Base-by-base conservation (phyloP, 2,113 vertebrate genomes). In the Vulpes ferrilata region DNA sequence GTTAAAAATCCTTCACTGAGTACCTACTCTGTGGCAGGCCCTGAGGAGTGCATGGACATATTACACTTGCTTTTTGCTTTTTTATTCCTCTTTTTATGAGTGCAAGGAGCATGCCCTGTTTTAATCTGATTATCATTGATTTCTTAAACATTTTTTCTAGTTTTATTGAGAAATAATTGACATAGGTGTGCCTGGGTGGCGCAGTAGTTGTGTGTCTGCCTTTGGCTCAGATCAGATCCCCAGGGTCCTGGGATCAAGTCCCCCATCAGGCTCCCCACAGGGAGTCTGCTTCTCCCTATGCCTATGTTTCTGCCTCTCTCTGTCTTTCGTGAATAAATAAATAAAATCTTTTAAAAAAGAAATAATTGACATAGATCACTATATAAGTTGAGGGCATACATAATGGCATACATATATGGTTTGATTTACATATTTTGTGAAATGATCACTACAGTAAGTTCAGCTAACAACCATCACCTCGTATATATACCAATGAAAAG, bases 1-100 rank as follows among this genome's bases (percentile, higher is more conserved):
- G 22, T 92, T 69, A 55, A 91, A 97, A 93, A 67, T 85, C 65
- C 53, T 95, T 71, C 32, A 81, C 32, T 48, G 20, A 85, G 38
- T 32, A 57, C 38, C 81, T 92, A 57, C 30, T 86, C 32, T 81
- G 67, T 92, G 59, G 53, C 65, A 32, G 53, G 67, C n/a, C 22
- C 35, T 57, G 38, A 91, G 89, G 65, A 74, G 51, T 76, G 6
- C 35, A 83, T 16, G 71, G 43, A 59, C 62, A 12, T 69, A 55
- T 76, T 67, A 48, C 35, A 79, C 22, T 95, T 76, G 16, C 38
- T 76, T 84, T 88, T 87, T 87, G 80, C 48, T 59, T 43, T 62
- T 43, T 32, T 60, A 10, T 25, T 8, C 3, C 11, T 38, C 1
- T 27, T 15, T 76, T 79, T 79, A 74, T 53, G 48, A 53, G 76